Evolutionary conservation across 2,797 vertebrate genomes (phyloP).

Genomic region (Huso huso): DNA sequence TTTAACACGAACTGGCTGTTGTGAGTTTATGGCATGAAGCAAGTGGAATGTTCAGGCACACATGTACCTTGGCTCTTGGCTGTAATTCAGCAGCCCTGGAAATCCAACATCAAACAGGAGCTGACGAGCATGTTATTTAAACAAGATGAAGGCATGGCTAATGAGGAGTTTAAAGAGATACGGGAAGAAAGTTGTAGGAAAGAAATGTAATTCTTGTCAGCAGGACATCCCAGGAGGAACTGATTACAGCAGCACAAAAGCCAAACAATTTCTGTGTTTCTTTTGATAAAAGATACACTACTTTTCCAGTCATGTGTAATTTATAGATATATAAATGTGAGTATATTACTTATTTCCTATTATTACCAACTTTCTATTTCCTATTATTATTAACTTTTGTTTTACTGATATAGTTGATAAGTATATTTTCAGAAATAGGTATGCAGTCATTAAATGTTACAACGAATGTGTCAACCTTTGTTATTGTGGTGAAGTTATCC

Average conservation of each 20-base stretch:
- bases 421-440: no score
- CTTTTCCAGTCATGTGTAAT: no score
- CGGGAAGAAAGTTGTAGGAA: conserved; percentile 29
- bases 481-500: no score
- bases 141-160: conserved; percentile 43
- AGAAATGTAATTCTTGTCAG: conserved; percentile 17
- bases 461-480: no score
- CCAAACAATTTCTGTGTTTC: no score
- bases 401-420: no score
- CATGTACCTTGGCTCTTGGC: conserved; percentile 19
- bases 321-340: no score
- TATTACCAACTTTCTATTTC: no score
- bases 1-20: conserved; percentile 5
- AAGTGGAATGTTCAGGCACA: not conserved
- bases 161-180: conserved; percentile 20
- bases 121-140: conserved; percentile 42
- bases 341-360: no score
- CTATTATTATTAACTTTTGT: no score
- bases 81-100: conserved; percentile 32
- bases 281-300: no score
- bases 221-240: conserved; percentile 12
- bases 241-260: not conserved
- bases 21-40: conserved; percentile 10
- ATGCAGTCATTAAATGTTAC: no score
- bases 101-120: conserved; percentile 40